Base-by-base conservation (phyloP, 2,113 vertebrate genomes). In the Menidia beryllina region DNA sequence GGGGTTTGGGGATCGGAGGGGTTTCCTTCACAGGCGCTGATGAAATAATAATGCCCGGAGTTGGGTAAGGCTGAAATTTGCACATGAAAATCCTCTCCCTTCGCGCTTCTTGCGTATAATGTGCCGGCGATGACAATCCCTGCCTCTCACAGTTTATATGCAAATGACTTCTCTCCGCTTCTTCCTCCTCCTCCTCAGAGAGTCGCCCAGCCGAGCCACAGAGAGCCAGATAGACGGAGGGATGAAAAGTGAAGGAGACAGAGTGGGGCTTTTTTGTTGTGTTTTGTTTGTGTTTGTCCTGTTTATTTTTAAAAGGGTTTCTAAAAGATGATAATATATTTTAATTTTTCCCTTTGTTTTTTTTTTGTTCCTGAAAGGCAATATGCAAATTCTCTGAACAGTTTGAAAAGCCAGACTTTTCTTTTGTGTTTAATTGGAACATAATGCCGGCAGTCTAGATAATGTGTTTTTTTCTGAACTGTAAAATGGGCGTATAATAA, bases 31-130 rank as follows among this genome's bases (percentile, higher is more conserved):
- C 52, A 72, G 78, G 79, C 57, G 20, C 88, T 92, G 90, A 93
- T 94, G 87, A 92, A 94, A 93, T 94, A 93, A 93, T 93, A 93
- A 93, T 92, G 91, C 83, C 55, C 66, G 14, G 86, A 82, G 88
- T 91, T 91, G 68, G n/a, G 86, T 62, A 66, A 86, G 85, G 91
- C 85, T 92, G 87, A 86, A 91, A 94, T 94, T 93, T 94, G 91
- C 93, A 94, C 91, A 94, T 94, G 91, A 92, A 93, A 92, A 94
- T 92, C 87, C 75, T 84, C 84, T 82, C 79, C 78, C 78, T 65
- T 84, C 78, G 69, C 73, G 49, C 81, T 83, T 72, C 79, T 78
- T 51, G 89, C 84, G 56, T 92, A 81, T 89, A 87, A 88, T 86
- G 84, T 73, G 72, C 84, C 80, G 86, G 88, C 78, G 77, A 89